Evolutionary conservation across 2,888 invertebrate genomes (phyloP).

Genomic region (Elegia similella): DNA sequence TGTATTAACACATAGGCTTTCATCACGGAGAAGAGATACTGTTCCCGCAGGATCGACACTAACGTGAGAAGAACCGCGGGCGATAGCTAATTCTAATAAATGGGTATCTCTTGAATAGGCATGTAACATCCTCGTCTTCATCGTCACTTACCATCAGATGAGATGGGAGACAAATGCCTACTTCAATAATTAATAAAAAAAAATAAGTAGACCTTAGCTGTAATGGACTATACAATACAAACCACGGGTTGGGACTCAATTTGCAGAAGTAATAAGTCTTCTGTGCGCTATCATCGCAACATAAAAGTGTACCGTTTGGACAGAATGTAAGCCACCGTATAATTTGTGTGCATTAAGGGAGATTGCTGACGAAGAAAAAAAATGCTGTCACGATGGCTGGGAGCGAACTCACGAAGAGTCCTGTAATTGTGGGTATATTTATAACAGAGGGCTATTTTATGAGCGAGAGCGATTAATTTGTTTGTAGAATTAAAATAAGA

Average conservation of each 20-base stretch:
- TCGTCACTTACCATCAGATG: no score
- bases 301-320: constrained; percentile 23
- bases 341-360: constrained; percentile 59
- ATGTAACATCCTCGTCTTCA: no score
- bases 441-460: not conserved
- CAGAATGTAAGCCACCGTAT: constrained; percentile 32
- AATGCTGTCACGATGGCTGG: constrained; percentile 9
- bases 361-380: constrained; percentile 35
- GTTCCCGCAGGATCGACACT: no score
- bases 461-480: not conserved
- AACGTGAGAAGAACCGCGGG: no score
- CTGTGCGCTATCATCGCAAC: not conserved
- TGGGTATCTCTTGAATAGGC: no score
- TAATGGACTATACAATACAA: not conserved
- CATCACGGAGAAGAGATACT: no score
- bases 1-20: no score
- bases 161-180: no score
- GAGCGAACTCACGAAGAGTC: not conserved
- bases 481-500: no score
- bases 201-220: no score
- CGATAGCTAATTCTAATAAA: no score
- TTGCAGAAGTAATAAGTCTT: constrained; percentile 1
- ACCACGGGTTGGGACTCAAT: not conserved
- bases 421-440: constrained; percentile 12
- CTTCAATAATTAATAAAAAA: no score